phyloP scores from a whole-genome alignment of 1,140 invertebrate species.

The Solenopsis invicta region DNA sequence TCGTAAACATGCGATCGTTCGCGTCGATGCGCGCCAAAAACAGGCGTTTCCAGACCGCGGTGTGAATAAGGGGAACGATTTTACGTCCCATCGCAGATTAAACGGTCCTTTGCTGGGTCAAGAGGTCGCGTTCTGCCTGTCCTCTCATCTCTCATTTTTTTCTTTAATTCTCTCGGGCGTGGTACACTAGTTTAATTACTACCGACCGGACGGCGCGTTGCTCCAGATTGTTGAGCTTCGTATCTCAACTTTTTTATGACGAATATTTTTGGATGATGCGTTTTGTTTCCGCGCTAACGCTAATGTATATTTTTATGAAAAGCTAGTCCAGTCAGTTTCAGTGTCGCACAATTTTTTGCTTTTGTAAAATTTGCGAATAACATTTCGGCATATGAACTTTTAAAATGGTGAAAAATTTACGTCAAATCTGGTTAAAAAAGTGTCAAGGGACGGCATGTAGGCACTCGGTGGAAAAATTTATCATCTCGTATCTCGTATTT shows the following conservation, averaged over 20 bases:
- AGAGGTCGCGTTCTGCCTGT: slow-evolving; percentile 10
- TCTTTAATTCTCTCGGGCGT: not conserved
- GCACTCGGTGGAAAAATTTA: not conserved
- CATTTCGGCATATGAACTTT: slow-evolving; percentile 21
- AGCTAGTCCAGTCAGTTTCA: slow-evolving; percentile 31
- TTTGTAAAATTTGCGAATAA: slow-evolving; percentile 18
- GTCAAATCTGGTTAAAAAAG: slow-evolving; percentile 3
- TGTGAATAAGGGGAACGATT: not conserved
- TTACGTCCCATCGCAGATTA: not conserved
- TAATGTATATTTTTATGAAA: slow-evolving; percentile 30
- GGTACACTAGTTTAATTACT: slow-evolving; percentile 31
- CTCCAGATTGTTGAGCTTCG: not conserved
- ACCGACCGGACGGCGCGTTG: not conserved
- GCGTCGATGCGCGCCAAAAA: slow-evolving; percentile 5
- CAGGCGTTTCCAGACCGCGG: not conserved
- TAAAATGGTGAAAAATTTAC: slow-evolving; percentile 5
- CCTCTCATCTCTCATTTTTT: not conserved
- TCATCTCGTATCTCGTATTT: not conserved
- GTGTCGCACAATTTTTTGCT: slow-evolving; percentile 35
- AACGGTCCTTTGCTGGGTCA: slow-evolving; percentile 28
- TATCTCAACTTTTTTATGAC: not conserved
- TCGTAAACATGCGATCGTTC: slow-evolving; percentile 2
- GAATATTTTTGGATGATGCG: slow-evolving; percentile 22
- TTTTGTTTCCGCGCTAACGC: not conserved
- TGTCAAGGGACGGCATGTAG: not conserved